Evolutionary conservation across 2,113 vertebrate genomes (phyloP).

Genomic region (Myrmophylax atrothorax): DNA sequence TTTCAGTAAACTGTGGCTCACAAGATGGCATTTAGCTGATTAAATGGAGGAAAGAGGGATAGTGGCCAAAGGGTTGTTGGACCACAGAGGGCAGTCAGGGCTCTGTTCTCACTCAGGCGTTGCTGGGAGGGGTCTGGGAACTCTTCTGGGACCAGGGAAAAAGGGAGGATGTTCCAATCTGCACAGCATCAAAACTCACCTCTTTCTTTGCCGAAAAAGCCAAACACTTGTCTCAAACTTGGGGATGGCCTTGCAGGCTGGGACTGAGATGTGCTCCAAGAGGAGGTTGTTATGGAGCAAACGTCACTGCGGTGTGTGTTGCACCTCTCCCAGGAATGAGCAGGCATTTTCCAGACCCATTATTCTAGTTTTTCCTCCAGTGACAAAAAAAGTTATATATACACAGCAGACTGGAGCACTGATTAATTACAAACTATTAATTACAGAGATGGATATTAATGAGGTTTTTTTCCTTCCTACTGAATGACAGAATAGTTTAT

Average conservation of each 20-base stretch:
- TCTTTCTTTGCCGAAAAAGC: background rate
- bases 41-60: background rate
- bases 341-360: background rate
- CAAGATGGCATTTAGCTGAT: background rate
- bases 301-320: background rate
- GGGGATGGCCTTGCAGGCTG: background rate
- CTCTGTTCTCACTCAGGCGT: background rate
- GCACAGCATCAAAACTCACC: background rate
- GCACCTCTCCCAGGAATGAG: background rate
- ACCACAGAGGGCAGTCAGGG: background rate
- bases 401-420: background rate
- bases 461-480: background rate
- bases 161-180: background rate
- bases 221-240: background rate
- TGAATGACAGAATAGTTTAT: background rate
- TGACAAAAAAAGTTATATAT: background rate
- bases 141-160: background rate
- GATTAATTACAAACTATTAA: background rate
- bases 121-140: background rate
- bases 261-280: accelerated
- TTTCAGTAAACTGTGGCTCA: conserved; percentile 17
- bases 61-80: background rate
- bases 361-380: background rate
- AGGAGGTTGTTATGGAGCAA: background rate
- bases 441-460: background rate